Evolutionary conservation across 2,888 invertebrate species (phyloP).

Genomic region (Macrophya alboannulata): DNA sequence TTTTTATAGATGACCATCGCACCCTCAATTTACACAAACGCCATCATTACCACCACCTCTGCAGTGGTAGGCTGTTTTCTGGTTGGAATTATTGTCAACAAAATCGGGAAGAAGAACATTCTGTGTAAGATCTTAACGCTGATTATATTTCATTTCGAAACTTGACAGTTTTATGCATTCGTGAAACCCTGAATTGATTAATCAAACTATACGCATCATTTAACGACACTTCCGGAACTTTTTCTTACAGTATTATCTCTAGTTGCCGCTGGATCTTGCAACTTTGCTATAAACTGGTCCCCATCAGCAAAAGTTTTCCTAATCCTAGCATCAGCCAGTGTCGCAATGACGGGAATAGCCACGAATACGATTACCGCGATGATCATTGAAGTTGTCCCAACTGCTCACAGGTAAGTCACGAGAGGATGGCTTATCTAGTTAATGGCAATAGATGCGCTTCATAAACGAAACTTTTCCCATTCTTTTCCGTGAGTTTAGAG

Average conservation of each 20-base stretch:
- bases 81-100: constrained; percentile 63
- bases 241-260: constrained; percentile 39
- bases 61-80: constrained; percentile 73
- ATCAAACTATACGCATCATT: background rate
- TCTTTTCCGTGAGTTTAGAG: constrained; percentile 64
- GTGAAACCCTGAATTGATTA: background rate
- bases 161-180: background rate
- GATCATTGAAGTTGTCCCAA: constrained; percentile 74
- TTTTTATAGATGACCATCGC: constrained; percentile 70
- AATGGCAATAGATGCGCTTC: background rate
- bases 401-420: constrained; percentile 73
- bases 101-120: constrained; percentile 58
- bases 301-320: constrained; percentile 64
- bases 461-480: background rate
- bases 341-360: constrained; percentile 74
- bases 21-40: constrained; percentile 73
- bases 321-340: constrained; percentile 70
- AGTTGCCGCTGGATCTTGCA: constrained; percentile 1
- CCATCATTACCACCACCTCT: constrained; percentile 74
- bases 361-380: constrained; percentile 74
- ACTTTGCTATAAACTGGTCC: constrained; percentile 36
- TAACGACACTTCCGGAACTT: background rate
- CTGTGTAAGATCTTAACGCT: constrained; percentile 67
- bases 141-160: background rate
- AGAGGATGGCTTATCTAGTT: background rate